These are phyloP conservation scores for Saimiri boliviensis DNA, from an alignment of 2,113 vertebrate species.

Conservation along the genomic window DNA sequence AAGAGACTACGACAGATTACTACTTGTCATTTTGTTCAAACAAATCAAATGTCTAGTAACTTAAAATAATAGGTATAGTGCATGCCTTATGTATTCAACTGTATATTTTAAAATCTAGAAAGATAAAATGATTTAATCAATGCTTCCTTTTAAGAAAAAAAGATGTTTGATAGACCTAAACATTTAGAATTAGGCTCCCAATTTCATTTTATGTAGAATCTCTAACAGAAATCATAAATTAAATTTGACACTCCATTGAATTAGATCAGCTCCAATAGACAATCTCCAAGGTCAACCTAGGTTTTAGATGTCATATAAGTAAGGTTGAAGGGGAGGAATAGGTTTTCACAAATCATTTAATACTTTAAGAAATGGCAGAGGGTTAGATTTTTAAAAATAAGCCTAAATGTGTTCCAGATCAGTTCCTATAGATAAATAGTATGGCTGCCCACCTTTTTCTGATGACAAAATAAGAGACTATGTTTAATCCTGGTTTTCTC, in stretches of 20 bases:
- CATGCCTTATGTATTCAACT: background rate
- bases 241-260: background rate
- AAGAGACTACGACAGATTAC: slow-evolving; percentile 11
- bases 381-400: background rate
- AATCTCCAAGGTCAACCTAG: background rate
- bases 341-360: slow-evolving; percentile 15
- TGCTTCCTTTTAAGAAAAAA: background rate
- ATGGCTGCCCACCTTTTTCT: background rate
- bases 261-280: background rate
- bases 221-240: background rate
- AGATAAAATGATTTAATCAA: background rate
- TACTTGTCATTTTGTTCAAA: background rate
- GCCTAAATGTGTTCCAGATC: background rate
- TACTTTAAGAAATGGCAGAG: background rate
- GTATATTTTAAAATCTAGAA: background rate
- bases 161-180: background rate
- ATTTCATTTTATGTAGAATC: background rate
- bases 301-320: background rate
- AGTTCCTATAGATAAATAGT: background rate
- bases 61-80: background rate
- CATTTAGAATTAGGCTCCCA: slow-evolving; percentile 16
- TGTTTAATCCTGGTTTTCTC: background rate
- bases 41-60: background rate
- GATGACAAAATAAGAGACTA: background rate
- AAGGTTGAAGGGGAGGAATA: background rate